Conservation (phyloP, 1,140 invertebrate species). For the Dendroctonus valens region DNA sequence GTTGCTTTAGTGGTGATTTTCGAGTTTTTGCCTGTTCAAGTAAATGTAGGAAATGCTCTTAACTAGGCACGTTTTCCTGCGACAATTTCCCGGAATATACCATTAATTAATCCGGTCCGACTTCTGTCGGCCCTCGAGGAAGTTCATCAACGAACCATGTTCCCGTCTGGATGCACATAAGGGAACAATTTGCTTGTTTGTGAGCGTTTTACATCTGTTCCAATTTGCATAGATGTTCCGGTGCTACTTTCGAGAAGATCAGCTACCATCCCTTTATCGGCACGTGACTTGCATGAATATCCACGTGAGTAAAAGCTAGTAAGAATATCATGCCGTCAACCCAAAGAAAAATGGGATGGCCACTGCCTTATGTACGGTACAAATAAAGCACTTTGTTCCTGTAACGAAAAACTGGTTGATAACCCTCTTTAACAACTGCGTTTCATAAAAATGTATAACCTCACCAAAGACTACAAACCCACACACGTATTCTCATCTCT, state of each 20-base stretch:
- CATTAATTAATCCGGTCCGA: not conserved
- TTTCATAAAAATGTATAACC: too few relatives aligned
- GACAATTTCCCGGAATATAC: not conserved
- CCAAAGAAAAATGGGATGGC: too few relatives aligned
- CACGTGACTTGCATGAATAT: too few relatives aligned
- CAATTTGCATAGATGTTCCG: slow-evolving; percentile 9
- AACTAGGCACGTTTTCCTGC: not conserved
- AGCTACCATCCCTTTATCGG: too few relatives aligned
- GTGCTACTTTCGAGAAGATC: slow-evolving; percentile 1
- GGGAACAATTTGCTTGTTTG: not conserved
- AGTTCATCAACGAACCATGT: not conserved
- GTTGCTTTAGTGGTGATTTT: not conserved
- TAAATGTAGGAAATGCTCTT: not conserved
- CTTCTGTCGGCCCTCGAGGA: not conserved
- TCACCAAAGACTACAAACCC: too few relatives aligned
- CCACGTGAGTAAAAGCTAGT: too few relatives aligned
- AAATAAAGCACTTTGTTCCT: too few relatives aligned
- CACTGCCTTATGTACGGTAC: too few relatives aligned
- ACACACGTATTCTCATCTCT: too few relatives aligned
- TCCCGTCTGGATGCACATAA: not conserved
- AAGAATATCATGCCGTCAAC: too few relatives aligned
- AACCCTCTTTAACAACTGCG: too few relatives aligned
- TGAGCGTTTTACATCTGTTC: slow-evolving; percentile 7
- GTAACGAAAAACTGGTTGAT: too few relatives aligned
- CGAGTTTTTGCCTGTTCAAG: not conserved